A percentile compares a stretch with the other conserved stretches of the same genome.
Conservation (phyloP, 1,140 invertebrate genomes). For the Micrasema longulum region DNA sequence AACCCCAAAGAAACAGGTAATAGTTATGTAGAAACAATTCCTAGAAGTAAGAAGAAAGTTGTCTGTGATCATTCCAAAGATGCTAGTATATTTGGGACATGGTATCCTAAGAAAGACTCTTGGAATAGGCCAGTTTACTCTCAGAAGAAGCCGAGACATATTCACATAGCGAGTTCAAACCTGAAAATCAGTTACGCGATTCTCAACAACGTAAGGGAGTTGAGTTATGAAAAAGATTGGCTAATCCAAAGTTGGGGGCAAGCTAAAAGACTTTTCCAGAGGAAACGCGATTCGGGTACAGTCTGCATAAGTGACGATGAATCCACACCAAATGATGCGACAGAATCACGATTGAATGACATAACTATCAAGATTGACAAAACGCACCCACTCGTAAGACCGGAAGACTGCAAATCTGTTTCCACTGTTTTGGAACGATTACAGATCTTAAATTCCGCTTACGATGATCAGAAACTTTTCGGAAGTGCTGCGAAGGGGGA, state of each 20-base stretch:
- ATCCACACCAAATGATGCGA: conserved; percentile 49
- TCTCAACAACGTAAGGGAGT: conserved; percentile 44
- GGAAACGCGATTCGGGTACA: conserved; percentile 32
- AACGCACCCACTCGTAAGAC: conserved; percentile 57
- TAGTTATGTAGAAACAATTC: conserved; percentile 9
- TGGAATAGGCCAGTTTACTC: conserved; percentile 42
- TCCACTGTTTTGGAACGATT: conserved; percentile 59
- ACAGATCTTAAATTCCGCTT: conserved; percentile 57
- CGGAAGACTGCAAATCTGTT: conserved; percentile 59
- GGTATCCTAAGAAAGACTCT: conserved; percentile 57
- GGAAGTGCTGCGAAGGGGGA: conserved; percentile 40
- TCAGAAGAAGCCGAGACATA: conserved; percentile 23
- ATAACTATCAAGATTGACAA: conserved; percentile 48
- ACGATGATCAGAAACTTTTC: conserved; percentile 43
- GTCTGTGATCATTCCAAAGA: conserved; percentile 29
- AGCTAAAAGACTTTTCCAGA: conserved; percentile 43
- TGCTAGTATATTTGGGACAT: conserved; percentile 49
- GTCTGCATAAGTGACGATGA: conserved; percentile 57
- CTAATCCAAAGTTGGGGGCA: conserved; percentile 46
- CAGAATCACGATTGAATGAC: conserved; percentile 19
- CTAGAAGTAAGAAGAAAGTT: conserved; percentile 13
- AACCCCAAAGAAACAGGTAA: background rate
- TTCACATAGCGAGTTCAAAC: conserved; percentile 11
- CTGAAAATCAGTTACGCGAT: conserved; percentile 32
- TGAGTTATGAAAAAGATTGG: conserved; percentile 43